Evolutionary conservation across 2,888 invertebrate species (phyloP), one percentile per base, ranked within the genome.

Genomic region (Drosophila meridionalis): DNA sequence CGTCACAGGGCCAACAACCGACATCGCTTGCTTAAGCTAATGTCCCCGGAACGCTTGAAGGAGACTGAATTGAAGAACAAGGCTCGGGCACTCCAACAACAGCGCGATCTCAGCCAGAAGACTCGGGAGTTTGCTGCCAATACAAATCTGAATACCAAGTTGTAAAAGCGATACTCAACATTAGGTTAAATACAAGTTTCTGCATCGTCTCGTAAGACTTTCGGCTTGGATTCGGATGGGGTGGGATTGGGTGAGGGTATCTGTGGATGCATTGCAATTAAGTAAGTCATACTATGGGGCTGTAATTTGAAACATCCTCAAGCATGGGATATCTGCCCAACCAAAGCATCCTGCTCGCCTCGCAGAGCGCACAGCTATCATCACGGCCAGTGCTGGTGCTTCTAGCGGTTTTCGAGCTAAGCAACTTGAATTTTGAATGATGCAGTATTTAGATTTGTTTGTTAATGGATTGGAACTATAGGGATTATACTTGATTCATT

Each of bases 271-370:
- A 30, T 48, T 65, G 87, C 87, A 84, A 87, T 87, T 82, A 82
- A 74, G 69, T 82, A 82, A 78, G 78, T 80, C 86, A 85, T 77
- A 68, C 76, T 34, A 67, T 75, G 72, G 70, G 80, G 69, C 59
- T 82, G 80, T 84, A 79, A 85, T 83, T 85, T 87, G 84, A 68
- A 73, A 77, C 80, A 81, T 77, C 73, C 89, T 74, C 34, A 26
- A 42, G 40, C 69, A 69, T 52, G 59, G 56, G 42, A 55, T 63
- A 26, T 38, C 32, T 42, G 53, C 50, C 42, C 56, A 55, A 26
- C 56, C 63, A 53, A 47, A 58, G 62, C 58, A 53, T 79, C 64
- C 83, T 66, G 65, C 47, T 62, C 14, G 74, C 42, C 34, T 30
- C 36, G 30, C 34, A 34, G 38, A 28, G 32, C 36, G 40, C 32